Evolutionary conservation across 1,140 invertebrate species (phyloP), one percentile per base, ranked within the genome.

Genomic region (Tetragnatha versicolor): DNA sequence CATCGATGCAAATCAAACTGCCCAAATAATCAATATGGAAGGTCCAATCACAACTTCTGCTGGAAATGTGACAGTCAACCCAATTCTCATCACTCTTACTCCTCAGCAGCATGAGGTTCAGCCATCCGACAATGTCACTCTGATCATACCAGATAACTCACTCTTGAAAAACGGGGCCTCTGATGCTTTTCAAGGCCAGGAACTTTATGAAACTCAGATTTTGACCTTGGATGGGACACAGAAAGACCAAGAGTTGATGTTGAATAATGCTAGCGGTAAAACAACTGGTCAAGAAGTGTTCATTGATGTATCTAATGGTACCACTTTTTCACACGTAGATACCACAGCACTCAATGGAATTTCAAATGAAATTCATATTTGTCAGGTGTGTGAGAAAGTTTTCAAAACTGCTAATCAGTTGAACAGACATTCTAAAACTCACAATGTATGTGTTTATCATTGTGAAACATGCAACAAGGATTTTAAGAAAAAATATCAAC

Each of bases 21-120:
- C 55, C 31, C 73, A 77, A 42, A 65, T 77, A 39, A 6, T 77
- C 5, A 77, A 63, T 20, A 39, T 77, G 25, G 72, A 75, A 33
- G 4, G 22, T 27, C 61, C 42, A 45, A 27, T 42, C 35, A n/a
- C 70, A 25, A 25, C 49, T 47, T 14, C 39, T 37, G 6, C 66
- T 35, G 60, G 60, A 22, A 78, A 51, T n/a, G 39, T 81, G 12
- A 79, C 68, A 4, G 20, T 81, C 10, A 81, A 81, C 72, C 68
- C 80, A 25, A 78, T 72, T 77, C 65, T 55, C 20, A 75, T 79
- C 45, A 42, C 73, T 14, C 37, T 77, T 17, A 60, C n/a, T 49
- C 42, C 72, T 22, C 58, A 60, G n/a, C 72, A 76, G n/a, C 35
- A 42, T n/a, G 73, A 77, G n/a, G 17, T 39, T 31, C 73, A 77